These are phyloP conservation scores for Cirrhinus mrigala DNA, from an alignment of 2,797 vertebrate genomes.

Conservation along the genomic window DNA sequence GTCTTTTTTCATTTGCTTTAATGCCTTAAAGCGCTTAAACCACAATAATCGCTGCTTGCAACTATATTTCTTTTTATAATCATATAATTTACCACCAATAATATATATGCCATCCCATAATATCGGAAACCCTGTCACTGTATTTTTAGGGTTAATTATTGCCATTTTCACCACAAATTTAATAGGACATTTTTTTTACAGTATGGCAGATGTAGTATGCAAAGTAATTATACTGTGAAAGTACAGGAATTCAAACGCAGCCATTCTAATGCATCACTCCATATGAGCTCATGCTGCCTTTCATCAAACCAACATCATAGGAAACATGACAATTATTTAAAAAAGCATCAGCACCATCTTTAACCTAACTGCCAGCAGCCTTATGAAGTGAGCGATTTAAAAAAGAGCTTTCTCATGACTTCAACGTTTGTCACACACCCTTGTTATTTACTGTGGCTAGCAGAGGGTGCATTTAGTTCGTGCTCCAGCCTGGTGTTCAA, in stretches of 20 bases:
- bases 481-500: conserved; percentile 68
- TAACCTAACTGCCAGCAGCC: not conserved
- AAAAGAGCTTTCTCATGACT: not conserved
- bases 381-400: not conserved
- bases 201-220: not conserved
- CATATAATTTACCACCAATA: not conserved
- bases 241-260: not conserved
- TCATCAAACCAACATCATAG: conserved; percentile 5
- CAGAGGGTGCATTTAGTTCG: conserved; percentile 62
- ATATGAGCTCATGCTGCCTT: not conserved
- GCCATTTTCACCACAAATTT: not conserved
- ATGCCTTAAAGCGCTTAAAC: too few species aligned
- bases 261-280: not conserved
- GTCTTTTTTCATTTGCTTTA: too few species aligned
- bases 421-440: not conserved
- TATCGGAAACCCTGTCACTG: not conserved
- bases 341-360: conserved; percentile 29
- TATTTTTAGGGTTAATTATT: not conserved
- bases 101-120: not conserved
- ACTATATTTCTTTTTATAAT: too few species aligned
- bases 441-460: conserved; percentile 67
- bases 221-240: not conserved
- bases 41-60: too few species aligned
- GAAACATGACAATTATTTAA: not conserved
- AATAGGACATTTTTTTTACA: not conserved